Base-by-base conservation (phyloP, 2,113 vertebrate genomes). In the Halichoerus grypus region DNA sequence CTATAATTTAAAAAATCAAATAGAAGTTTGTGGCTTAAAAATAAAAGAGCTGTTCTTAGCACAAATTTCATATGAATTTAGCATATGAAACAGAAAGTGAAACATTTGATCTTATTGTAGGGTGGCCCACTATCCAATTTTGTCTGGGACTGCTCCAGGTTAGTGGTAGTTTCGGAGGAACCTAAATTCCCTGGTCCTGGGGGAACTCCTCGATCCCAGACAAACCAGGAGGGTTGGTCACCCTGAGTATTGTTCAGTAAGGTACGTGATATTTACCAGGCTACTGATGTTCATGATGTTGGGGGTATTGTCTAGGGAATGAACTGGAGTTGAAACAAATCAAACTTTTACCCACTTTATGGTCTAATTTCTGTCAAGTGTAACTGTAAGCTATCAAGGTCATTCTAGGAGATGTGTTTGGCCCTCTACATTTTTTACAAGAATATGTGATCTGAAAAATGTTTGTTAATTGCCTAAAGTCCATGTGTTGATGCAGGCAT, bases 301-400 rank as follows among this genome's bases (percentile, higher is more conserved):
- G 39, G 53, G 4, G 31, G 51, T 39, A 49, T n/a, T 76, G n/a
- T 49, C 77, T 39, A 63, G 57, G 12, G n/a, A 72, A 24, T 39
- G 31, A 81, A 91, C 24, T 33, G 49, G 5, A 36, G 9, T 42
- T 83, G 63, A 77, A 85, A 93, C 36, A 80, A 90, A 88, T 51
- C 53, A 49, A 21, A 67, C 15, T 49, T 89, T 92, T n/a, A 33
- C n/a, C 65, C 5, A n/a, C 15, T 51, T 86, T 36, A 19, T n/a
- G 24, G 42, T 81, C 69, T 63, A 83, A 84, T 84, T 91, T 71
- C 67, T 88, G 65, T 86, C 93, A 84, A 79, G 22, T 65, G 57
- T 88, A 42, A 76, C 15, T 16, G 55, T 9, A 81, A 39, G 7
- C 21, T 85, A n/a, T 26, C 63, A 12, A 2, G 21, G 19, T 63